A percentile compares a stretch with the other conserved stretches of the same genome.
phyloP scores from a whole-genome alignment of 2,113 vertebrate genomes.

The Excalfactoria chinensis region DNA sequence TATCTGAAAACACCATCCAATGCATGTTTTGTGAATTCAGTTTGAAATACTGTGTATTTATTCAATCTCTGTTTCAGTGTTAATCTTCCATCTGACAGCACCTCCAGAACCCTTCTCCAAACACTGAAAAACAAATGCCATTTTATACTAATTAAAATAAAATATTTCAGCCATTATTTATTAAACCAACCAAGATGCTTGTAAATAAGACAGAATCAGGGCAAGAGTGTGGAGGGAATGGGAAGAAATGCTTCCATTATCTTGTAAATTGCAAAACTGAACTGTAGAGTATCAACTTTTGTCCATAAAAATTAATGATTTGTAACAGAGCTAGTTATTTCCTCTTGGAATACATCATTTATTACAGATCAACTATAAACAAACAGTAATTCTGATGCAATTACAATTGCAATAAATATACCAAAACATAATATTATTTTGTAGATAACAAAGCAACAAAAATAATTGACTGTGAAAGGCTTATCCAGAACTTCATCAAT shows the following conservation, averaged over 20 bases:
- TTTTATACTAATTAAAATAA: slow-evolving; percentile 68
- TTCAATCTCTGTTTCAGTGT: slow-evolving; percentile 55
- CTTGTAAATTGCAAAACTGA: slow-evolving; percentile 57
- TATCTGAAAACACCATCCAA: slow-evolving; percentile 27
- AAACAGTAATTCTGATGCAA: slow-evolving; percentile 39
- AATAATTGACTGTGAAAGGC: neutral
- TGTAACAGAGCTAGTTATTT: slow-evolving; percentile 49
- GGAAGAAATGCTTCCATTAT: slow-evolving; percentile 25
- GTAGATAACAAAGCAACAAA: neutral
- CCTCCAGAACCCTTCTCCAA: slow-evolving; percentile 33
- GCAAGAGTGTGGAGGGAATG: neutral
- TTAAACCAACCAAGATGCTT: slow-evolving; percentile 59
- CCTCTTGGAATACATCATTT: slow-evolving; percentile 19
- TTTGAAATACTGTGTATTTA: slow-evolving; percentile 60
- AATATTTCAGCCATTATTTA: slow-evolving; percentile 67
- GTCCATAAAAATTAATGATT: slow-evolving; percentile 61
- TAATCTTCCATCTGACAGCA: slow-evolving; percentile 55
- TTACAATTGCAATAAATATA: slow-evolving; percentile 1
- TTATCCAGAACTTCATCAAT: neutral
- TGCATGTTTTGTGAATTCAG: slow-evolving; percentile 15
- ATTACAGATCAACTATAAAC: slow-evolving; percentile 48
- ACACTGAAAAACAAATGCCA: slow-evolving; percentile 55
- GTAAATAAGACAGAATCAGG: slow-evolving; percentile 64
- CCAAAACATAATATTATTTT: neutral
- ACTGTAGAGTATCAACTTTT: slow-evolving; percentile 26